A percentile compares a stretch with the other conserved stretches of the same genome.
Conservation (phyloP, 2,888 invertebrate genomes). For the Colletes collaris region DNA sequence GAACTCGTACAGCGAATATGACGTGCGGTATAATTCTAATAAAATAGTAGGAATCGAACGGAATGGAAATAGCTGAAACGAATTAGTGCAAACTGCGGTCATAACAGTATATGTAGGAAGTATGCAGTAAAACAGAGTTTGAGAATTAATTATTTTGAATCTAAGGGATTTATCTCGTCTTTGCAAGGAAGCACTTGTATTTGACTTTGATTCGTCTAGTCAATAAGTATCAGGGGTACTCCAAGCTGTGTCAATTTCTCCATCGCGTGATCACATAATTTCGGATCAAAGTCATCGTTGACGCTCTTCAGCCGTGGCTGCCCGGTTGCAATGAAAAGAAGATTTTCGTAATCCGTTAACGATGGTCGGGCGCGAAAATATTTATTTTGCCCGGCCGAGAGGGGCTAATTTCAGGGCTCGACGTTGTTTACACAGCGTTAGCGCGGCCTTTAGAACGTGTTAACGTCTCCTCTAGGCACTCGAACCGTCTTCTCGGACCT, state of each 20-base stretch:
- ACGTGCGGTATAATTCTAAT: too few relatives aligned
- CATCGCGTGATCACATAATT: neutral
- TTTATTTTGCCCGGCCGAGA: slow-evolving; percentile 74
- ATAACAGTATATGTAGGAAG: too few relatives aligned
- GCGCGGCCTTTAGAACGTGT: slow-evolving; percentile 61
- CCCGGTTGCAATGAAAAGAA: slow-evolving; percentile 10
- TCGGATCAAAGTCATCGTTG: slow-evolving; percentile 11
- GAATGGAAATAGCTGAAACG: too few relatives aligned
- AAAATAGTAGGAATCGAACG: too few relatives aligned
- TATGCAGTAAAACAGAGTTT: too few relatives aligned
- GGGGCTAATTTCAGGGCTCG: slow-evolving; percentile 74
- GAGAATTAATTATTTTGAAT: too few relatives aligned
- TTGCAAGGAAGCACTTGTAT: neutral
- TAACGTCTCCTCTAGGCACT: slow-evolving; percentile 63
- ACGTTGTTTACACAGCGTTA: slow-evolving; percentile 71
- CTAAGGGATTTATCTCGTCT: too few relatives aligned
- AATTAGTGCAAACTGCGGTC: too few relatives aligned
- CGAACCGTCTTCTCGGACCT: slow-evolving; percentile 41
- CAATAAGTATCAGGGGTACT: neutral
- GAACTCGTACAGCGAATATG: too few relatives aligned
- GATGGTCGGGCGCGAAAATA: slow-evolving; percentile 75
- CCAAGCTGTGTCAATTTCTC: neutral
- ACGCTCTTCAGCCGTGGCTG: neutral
- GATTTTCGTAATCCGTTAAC: slow-evolving; percentile 73
- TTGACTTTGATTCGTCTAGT: neutral